phyloP scores from a whole-genome alignment of 2,113 vertebrate species.

The Cyprinodon tularosa region DNA sequence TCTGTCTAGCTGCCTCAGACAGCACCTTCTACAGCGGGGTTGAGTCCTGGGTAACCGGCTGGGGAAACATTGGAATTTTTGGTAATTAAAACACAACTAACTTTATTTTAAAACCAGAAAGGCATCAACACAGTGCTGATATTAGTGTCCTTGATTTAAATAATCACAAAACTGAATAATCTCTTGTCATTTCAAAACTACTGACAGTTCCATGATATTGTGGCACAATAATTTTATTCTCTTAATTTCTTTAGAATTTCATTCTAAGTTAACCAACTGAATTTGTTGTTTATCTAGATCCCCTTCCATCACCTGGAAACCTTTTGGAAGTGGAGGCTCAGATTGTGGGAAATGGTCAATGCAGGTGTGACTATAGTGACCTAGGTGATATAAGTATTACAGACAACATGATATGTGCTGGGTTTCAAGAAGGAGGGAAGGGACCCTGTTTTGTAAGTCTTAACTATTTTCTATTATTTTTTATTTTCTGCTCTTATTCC shows the following conservation, averaged over 20 bases:
- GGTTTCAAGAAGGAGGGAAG: conserved; percentile 70
- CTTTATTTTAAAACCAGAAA: no score
- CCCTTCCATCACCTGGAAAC: conserved; percentile 29
- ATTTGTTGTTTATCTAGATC: background rate
- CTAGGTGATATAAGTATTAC: no score
- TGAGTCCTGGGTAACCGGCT: conserved; percentile 82
- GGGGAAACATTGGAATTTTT: conserved; percentile 73
- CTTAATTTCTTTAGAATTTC: no score
- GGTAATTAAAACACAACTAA: conserved; percentile 48
- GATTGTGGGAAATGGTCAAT: no score
- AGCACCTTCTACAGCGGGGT: conserved; percentile 72
- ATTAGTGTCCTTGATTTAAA: no score
- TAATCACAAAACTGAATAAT: no score
- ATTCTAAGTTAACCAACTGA: background rate
- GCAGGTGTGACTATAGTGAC: no score
- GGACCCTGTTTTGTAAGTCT: conserved; percentile 73
- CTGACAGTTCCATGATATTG: no score
- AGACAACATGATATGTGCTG: conserved; percentile 46
- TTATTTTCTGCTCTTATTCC: background rate
- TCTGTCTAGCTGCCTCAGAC: conserved; percentile 76
- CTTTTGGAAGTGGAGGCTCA: no score
- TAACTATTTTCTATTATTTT: background rate
- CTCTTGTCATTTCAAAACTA: no score
- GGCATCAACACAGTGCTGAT: no score
- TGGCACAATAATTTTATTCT: no score